Conservation (phyloP, 1,140 invertebrate genomes). For the Lepidurus apus region DNA sequence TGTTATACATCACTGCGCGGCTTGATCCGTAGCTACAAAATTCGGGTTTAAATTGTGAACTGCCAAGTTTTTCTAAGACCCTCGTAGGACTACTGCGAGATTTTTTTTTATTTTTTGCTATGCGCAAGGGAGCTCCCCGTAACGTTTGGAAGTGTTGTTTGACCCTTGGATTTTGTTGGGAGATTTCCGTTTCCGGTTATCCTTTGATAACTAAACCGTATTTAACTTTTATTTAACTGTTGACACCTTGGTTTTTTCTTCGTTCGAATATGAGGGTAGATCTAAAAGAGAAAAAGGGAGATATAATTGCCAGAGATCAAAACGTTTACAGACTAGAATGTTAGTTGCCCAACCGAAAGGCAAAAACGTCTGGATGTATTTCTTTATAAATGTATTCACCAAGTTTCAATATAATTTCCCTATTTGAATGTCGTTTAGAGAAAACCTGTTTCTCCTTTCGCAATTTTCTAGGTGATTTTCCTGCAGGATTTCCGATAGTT, state of each 20-base stretch:
- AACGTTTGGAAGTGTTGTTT: background rate
- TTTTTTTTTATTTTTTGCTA: no score
- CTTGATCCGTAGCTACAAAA: no score
- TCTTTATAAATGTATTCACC: conserved; percentile 6
- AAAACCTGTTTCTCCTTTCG: background rate
- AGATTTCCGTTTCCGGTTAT: background rate
- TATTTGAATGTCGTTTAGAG: background rate
- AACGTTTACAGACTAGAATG: background rate
- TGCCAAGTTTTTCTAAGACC: no score
- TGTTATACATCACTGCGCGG: background rate
- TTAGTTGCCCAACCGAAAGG: background rate
- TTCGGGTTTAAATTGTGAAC: no score
- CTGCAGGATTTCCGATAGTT: no score
- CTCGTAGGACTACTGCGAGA: no score
- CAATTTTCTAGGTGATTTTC: no score
- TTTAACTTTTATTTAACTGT: background rate
- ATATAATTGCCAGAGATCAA: background rate
- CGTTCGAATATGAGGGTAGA: background rate
- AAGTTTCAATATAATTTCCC: conserved; percentile 19
- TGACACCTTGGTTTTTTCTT: background rate
- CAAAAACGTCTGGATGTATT: background rate
- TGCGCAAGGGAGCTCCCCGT: no score
- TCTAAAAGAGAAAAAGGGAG: background rate
- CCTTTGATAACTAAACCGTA: background rate
- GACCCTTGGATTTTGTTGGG: background rate